Conservation (phyloP, 2,797 vertebrate species). For the Toxotes lorentzi region DNA sequence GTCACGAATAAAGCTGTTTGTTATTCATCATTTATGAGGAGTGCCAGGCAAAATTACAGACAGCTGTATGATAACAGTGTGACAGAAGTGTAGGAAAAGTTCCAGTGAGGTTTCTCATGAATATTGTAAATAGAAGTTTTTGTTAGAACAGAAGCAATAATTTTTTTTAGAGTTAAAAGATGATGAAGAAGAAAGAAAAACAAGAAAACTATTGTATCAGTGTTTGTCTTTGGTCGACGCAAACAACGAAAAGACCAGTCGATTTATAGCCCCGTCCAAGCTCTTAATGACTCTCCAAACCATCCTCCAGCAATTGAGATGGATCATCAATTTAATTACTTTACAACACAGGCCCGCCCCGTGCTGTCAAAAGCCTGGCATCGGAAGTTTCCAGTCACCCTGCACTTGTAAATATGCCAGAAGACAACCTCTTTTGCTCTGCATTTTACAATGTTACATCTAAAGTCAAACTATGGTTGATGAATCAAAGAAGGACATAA, state of each 20-base stretch:
- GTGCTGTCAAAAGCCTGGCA: conserved; percentile 62
- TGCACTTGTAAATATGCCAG: conserved; percentile 66
- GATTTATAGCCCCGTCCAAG: conserved; percentile 69
- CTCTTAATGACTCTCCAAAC: conserved; percentile 74
- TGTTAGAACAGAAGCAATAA: not conserved
- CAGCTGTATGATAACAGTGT: conserved; percentile 5
- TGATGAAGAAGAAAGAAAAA: not conserved
- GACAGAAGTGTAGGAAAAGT: not conserved
- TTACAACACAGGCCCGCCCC: conserved; percentile 68
- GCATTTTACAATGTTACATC: conserved; percentile 29
- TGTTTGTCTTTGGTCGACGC: conserved; percentile 64
- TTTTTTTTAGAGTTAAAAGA: conserved; percentile 7
- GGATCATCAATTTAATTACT: conserved; percentile 82
- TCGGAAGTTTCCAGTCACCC: conserved; percentile 45
- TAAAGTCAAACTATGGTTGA: conserved; percentile 43
- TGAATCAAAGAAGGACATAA: conserved; percentile 9
- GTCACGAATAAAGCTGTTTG: conserved; percentile 5
- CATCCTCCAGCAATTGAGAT: conserved; percentile 69
- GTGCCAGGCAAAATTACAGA: conserved; percentile 5
- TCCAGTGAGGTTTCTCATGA: not conserved
- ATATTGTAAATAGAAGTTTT: conserved; percentile 4
- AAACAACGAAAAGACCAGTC: conserved; percentile 61
- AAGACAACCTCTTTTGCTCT: conserved; percentile 32
- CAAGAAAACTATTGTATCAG: conserved; percentile 40
- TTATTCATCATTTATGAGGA: conserved; percentile 31